Conservation (phyloP, 2,797 vertebrate species). For the Hafferia zeledoni region DNA sequence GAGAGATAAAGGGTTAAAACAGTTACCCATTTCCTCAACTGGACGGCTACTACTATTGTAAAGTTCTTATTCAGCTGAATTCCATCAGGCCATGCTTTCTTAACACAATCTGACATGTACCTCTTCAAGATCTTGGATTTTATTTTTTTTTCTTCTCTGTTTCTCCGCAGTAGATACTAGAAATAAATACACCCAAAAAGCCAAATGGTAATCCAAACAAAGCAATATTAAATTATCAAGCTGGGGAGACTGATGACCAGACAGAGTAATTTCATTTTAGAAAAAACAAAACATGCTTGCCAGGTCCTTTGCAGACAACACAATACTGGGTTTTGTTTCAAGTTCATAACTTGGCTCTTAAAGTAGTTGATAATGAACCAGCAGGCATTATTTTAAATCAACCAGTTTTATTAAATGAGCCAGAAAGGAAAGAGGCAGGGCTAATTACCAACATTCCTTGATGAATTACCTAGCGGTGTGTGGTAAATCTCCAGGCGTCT, state of each 20-base stretch:
- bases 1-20: conserved; percentile 38
- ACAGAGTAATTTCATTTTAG: not conserved
- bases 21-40: conserved; percentile 11
- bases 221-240: conserved; percentile 49
- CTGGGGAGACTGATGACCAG: not conserved
- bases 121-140: conserved; percentile 15
- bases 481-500: conserved; percentile 87
- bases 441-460: conserved; percentile 93
- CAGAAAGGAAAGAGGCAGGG: conserved; percentile 87
- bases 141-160: not conserved
- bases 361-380: conserved; percentile 88
- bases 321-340: conserved; percentile 79
- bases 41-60: conserved; percentile 28
- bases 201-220: conserved; percentile 58
- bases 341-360: conserved; percentile 78
- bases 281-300: conserved; percentile 19
- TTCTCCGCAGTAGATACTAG: conserved; percentile 40
- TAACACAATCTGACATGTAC: conserved; percentile 62
- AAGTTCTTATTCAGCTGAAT: conserved; percentile 65
- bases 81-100: conserved; percentile 69
- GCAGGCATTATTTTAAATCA: conserved; percentile 88
- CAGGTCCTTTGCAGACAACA: conserved; percentile 54
- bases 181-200: conserved; percentile 26
- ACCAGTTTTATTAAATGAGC: conserved; percentile 85
- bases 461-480: conserved; percentile 93